Evolutionary conservation across 2,888 invertebrate genomes (phyloP).

Genomic region (Formica aserva): DNA sequence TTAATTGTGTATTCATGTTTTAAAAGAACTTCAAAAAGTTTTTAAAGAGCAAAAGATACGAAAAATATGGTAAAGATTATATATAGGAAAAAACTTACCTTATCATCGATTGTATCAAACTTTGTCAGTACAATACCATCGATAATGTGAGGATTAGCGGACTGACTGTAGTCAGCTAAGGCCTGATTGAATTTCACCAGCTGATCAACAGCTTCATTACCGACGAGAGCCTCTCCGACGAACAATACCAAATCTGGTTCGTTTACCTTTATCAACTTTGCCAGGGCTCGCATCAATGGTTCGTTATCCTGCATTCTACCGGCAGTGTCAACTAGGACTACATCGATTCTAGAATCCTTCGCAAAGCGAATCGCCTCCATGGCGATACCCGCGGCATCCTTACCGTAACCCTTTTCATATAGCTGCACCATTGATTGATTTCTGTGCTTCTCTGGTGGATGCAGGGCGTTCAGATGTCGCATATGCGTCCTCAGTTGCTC

Average conservation of each 20-base stretch:
- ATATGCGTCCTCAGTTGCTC: conserved; percentile 99
- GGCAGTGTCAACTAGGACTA: conserved; percentile 99
- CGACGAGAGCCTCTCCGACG: conserved; percentile 99
- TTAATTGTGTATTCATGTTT: neutral
- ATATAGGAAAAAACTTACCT: conserved; percentile 87
- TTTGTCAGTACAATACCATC: conserved; percentile 99
- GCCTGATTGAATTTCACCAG: conserved; percentile 99
- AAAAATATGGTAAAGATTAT: neutral
- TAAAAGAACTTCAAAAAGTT: neutral
- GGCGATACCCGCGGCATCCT: conserved; percentile 99
- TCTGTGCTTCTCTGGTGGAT: conserved; percentile 91
- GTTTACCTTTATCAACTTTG: conserved; percentile 99
- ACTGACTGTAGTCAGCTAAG: conserved; percentile 94
- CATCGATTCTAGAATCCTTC: conserved; percentile 92
- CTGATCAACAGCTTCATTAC: conserved; percentile 99
- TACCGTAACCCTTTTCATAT: conserved; percentile 99
- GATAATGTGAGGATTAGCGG: conserved; percentile 94
- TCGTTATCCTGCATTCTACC: conserved; percentile 99
- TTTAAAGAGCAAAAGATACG: neutral
- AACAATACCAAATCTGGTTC: conserved; percentile 99
- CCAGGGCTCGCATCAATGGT: conserved; percentile 98
- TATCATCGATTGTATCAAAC: conserved; percentile 99
- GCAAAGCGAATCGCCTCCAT: conserved; percentile 98
- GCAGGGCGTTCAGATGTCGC: conserved; percentile 96
- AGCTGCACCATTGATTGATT: conserved; percentile 95